These are phyloP conservation scores for Drosophila neocordata DNA, from an alignment of 1,140 invertebrate species.

Conservation along the genomic window DNA sequence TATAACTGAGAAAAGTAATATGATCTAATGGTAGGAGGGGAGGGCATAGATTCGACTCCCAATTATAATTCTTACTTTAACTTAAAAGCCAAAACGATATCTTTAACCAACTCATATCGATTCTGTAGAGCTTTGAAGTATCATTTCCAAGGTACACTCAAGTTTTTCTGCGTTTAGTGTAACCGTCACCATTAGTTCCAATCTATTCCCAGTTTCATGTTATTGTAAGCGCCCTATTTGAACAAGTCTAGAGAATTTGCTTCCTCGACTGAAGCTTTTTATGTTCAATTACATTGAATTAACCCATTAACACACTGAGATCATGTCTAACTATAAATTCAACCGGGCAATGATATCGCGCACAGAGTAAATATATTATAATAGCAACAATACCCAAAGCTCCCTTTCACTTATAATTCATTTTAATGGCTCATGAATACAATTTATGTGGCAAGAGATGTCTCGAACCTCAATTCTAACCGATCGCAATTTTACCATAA, in stretches of 20 bases:
- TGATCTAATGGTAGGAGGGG: neutral
- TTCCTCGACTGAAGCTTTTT: conserved; percentile 53
- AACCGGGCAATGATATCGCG: conserved; percentile 27
- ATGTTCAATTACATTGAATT: conserved; percentile 59
- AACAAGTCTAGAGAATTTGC: conserved; percentile 42
- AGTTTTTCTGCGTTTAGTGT: conserved; percentile 10
- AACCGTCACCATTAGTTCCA: neutral
- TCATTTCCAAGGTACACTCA: conserved; percentile 42
- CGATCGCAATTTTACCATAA: conserved; percentile 50
- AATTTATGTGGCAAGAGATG: neutral
- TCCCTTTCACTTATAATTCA: conserved; percentile 65
- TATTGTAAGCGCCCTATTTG: conserved; percentile 46
- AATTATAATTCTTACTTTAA: conserved; percentile 7
- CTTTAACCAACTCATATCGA: conserved; percentile 43
- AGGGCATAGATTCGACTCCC: conserved; percentile 8
- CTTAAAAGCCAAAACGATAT: conserved; percentile 5
- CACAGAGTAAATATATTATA: conserved; percentile 8
- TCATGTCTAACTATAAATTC: conserved; percentile 57
- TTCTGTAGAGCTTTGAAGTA: conserved; percentile 29
- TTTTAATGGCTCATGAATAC: conserved; percentile 25
- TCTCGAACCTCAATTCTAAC: conserved; percentile 29
- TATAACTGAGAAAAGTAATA: neutral
- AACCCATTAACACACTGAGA: conserved; percentile 68
- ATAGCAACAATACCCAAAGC: too few relatives aligned
- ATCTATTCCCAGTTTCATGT: conserved; percentile 25